Base-by-base conservation (phyloP, 37 sponge, comb jelly and placozoan genomes). In the Cliona cf. orientalis region DNA sequence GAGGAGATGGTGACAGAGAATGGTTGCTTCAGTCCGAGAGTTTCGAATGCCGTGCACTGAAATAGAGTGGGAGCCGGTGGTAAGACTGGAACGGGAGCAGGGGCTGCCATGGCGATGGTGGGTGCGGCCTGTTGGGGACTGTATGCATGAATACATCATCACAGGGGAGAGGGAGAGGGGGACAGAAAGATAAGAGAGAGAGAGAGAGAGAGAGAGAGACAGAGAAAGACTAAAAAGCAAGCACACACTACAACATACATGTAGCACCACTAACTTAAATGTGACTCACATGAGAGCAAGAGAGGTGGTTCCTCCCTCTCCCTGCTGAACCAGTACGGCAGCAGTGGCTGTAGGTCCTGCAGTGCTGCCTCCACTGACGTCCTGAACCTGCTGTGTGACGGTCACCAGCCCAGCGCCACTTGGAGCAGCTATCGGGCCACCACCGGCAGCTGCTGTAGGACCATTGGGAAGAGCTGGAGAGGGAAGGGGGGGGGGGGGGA, bases 1-100 rank as follows among this genome's bases (percentile, higher is more conserved):
- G 86, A 92, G 14, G 78, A 71, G 41, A 95, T 78, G 22, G 69
- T 45, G 7, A 95, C 89, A n/a, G 74, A 38, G 74, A 82, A 95
- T 0, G 93, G 96, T 56, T 95, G 93, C 36, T 80, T 66, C 36
- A 84, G 43, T 22, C 92, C 92, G 0, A 95, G 68, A 7, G 46
- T 59, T 43, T 84, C 79, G 41, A 92, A 89, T n/a, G 82, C 33
- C 29, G 83, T 79, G 68, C 93, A 91, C 17, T 95, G 78, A 14
- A 95, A 26, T 19, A 95, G 75, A n/a, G n/a, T n/a, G n/a, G n/a
- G n/a, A n/a, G n/a, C n/a, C n/a, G n/a, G n/a, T n/a, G n/a, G n/a
- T n/a, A n/a, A n/a, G n/a, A n/a, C n/a, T n/a, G n/a, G n/a, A n/a
- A n/a, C n/a, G 2, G 19, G 55, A 29, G 23, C 5, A 1, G 73